A percentile compares a stretch with the other conserved stretches of the same genome.
Conservation (phyloP, 1,140 invertebrate genomes). For the Tribolium madens region DNA sequence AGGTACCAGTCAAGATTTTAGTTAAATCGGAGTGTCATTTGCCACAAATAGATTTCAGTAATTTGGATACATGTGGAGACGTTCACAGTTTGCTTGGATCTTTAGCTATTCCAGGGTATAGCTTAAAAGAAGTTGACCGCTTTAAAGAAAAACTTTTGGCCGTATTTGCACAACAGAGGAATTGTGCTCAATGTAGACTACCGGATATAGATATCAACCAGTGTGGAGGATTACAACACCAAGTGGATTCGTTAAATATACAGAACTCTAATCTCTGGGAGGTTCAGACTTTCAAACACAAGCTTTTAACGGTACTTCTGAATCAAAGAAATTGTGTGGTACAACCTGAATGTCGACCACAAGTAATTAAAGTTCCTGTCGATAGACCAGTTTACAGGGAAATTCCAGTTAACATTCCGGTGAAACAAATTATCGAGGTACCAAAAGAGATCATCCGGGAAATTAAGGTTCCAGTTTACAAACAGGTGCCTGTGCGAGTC, state of each 20-base stretch:
- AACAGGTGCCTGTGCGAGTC: not conserved
- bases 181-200: not conserved
- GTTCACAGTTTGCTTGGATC: not conserved
- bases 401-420: not conserved
- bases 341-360: not conserved
- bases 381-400: not conserved
- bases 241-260: not conserved
- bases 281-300: not conserved
- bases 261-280: not conserved
- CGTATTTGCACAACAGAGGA: not conserved
- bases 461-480: not conserved
- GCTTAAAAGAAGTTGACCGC: not conserved
- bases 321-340: not conserved
- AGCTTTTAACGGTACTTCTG: conserved; percentile 1
- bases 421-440: not conserved
- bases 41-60: not conserved
- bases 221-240: not conserved
- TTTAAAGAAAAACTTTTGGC: not conserved
- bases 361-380: not conserved
- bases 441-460: not conserved
- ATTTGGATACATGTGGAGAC: not conserved
- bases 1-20: conserved; percentile 1
- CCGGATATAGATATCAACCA: not conserved
- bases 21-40: not conserved
- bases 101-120: not conserved